Evolutionary conservation across 2,113 vertebrate species (phyloP), one percentile per base, ranked within the genome.

Genomic region (Halichoeres trimaculatus): DNA sequence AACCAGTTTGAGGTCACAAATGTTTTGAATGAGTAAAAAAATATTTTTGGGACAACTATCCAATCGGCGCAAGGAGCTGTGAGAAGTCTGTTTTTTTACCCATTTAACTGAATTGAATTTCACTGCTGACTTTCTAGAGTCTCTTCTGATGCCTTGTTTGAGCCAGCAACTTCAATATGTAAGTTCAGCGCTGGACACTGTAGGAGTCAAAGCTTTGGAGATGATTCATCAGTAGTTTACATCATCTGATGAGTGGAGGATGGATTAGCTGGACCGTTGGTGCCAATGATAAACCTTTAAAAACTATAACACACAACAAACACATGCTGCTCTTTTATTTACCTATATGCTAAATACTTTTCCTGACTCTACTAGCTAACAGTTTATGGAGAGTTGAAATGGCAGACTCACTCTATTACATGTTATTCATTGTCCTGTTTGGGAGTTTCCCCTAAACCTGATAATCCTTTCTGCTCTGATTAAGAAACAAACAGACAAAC

Each of bases 311-410:
- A 54, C 45, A 36, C 6, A 19, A 8, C 34, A 71, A 5, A 17
- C 17, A 10, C 8, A 35, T 2, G 45, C 34, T 20, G 41, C 61
- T 65, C 3, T 12, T 16, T 19, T 36, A 57, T 38, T 35, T 61
- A 48, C 38, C 59, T 65, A n/a, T 26, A 43, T 51, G 13, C 0
- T 10, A 23, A 71, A 54, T 54, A 45, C 34, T 20, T 30, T 26
- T 55, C 26, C 1, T 16, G 2, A 16, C 35, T 64, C 16, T 43
- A 35, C 58, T 35, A 35, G 50, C 56, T 20, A 5, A 13, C 17
- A 40, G 51, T 62, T 80, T 19, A 62, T 57, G 63, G 41, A 79
- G 73, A 50, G 13, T 22, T 57, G 38, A 19, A 45, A 19, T 8
- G 5, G 11, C 55, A 11, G 14, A 58, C 2, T 60, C 61, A 22